phyloP scores from a whole-genome alignment of 2,797 vertebrate genomes.

The Cirrhinus molitorella region DNA sequence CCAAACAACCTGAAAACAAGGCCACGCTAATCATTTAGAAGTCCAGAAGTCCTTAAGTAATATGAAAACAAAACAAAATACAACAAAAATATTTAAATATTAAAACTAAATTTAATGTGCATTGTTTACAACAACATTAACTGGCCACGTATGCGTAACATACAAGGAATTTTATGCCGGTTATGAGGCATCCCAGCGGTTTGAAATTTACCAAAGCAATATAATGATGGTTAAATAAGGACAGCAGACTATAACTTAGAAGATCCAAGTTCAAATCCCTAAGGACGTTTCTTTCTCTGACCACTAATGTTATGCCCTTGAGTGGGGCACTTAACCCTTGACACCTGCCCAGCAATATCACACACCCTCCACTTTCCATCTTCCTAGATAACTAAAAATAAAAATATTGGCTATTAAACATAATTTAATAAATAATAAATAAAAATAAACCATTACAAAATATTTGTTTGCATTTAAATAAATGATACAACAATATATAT shows the following conservation, averaged over 20 bases:
- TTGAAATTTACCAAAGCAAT: background rate
- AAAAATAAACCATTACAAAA: no score
- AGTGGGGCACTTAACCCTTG: conserved; percentile 42
- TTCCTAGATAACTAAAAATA: background rate
- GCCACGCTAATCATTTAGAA: background rate
- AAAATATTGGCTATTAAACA: background rate
- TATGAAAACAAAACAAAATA: background rate
- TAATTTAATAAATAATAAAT: background rate
- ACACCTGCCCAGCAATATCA: background rate
- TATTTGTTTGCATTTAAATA: background rate
- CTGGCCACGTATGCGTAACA: no score
- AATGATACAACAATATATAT: background rate
- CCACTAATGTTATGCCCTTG: conserved; percentile 10
- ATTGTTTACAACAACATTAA: no score
- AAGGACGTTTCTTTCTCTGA: background rate
- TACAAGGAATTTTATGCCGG: no score
- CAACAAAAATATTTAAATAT: background rate
- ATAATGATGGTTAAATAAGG: background rate
- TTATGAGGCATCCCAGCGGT: no score
- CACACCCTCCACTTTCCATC: background rate
- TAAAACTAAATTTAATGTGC: background rate
- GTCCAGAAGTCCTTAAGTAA: background rate
- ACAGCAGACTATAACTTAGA: background rate
- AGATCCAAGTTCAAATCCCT: conserved; percentile 33
- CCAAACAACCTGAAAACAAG: no score